A percentile compares a stretch with the other conserved stretches of the same genome.
Evolutionary conservation across 2,888 invertebrate species (phyloP).

Genomic region (Drosophila limbata): DNA sequence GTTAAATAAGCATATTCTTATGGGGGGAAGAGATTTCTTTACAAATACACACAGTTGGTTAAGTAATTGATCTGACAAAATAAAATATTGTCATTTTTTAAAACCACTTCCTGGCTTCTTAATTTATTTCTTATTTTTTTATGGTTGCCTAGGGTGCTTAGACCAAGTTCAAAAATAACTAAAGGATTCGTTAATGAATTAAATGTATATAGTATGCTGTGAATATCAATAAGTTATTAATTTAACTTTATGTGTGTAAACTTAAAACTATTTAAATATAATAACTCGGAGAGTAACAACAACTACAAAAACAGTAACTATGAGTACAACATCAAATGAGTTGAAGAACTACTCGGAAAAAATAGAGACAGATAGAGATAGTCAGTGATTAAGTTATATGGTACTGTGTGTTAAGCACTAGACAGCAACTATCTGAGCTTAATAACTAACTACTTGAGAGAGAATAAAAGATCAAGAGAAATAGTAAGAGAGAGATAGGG

Average conservation of each 20-base stretch:
- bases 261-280: constrained; percentile 20
- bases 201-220: constrained; percentile 1
- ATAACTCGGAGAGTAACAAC: constrained; percentile 28
- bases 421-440: constrained; percentile 19
- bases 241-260: constrained; percentile 1
- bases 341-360: constrained; percentile 27
- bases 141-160: not conserved
- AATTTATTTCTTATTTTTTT: not conserved
- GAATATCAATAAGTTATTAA: constrained; percentile 29
- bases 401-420: constrained; percentile 43
- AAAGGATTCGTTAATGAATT: not conserved
- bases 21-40: not conserved
- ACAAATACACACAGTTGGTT: not conserved
- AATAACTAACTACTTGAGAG: constrained; percentile 20
- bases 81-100: not conserved
- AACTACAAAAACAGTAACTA: constrained; percentile 44
- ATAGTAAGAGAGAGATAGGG: constrained; percentile 15
- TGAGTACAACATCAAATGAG: constrained; percentile 64
- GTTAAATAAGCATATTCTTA: constrained; percentile 14
- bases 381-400: constrained; percentile 19
- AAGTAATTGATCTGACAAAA: not conserved
- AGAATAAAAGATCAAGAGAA: constrained; percentile 9
- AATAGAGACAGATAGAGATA: constrained; percentile 6
- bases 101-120: not conserved
- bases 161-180: not conserved